Evolutionary conservation across 1,140 invertebrate species (phyloP).

Genomic region (Pseudoatta argentina): DNA sequence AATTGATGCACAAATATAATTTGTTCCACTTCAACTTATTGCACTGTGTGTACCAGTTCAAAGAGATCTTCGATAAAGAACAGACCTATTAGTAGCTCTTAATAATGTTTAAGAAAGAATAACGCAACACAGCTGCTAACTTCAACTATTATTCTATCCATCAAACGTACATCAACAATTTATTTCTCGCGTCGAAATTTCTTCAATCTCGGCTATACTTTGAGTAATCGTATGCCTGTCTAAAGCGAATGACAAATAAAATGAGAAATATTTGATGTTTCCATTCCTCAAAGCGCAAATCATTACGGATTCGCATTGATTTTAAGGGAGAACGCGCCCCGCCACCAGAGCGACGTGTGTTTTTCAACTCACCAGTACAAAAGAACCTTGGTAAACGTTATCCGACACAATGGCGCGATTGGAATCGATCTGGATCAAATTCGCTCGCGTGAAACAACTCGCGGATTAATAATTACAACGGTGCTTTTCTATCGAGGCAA

Average conservation of each 20-base stretch:
- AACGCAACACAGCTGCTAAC: not conserved
- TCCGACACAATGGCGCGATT: constrained; percentile 61
- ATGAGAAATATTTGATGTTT: constrained; percentile 47
- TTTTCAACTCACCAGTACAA: constrained; percentile 51
- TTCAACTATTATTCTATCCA: not conserved
- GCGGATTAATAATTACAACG: constrained; percentile 62
- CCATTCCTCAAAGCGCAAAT: constrained; percentile 52
- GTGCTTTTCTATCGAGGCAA: constrained; percentile 55
- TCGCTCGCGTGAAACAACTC: constrained; percentile 62
- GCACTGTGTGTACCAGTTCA: too few species aligned
- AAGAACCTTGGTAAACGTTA: constrained; percentile 63
- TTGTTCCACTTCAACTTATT: too few species aligned
- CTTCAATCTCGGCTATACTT: constrained; percentile 46
- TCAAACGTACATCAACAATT: not conserved
- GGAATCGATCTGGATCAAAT: constrained; percentile 65
- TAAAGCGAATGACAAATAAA: constrained; percentile 32
- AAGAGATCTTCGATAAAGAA: too few species aligned
- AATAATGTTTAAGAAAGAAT: not conserved
- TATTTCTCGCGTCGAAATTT: constrained; percentile 5
- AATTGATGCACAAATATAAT: too few species aligned
- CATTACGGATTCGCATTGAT: constrained; percentile 58
- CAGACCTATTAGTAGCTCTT: not conserved
- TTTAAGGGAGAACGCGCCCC: constrained; percentile 44
- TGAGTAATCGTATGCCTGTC: constrained; percentile 42
- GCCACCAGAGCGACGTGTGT: constrained; percentile 46